Evolutionary conservation across 1,140 invertebrate species (phyloP).

Genomic region (Prorops nasuta): DNA sequence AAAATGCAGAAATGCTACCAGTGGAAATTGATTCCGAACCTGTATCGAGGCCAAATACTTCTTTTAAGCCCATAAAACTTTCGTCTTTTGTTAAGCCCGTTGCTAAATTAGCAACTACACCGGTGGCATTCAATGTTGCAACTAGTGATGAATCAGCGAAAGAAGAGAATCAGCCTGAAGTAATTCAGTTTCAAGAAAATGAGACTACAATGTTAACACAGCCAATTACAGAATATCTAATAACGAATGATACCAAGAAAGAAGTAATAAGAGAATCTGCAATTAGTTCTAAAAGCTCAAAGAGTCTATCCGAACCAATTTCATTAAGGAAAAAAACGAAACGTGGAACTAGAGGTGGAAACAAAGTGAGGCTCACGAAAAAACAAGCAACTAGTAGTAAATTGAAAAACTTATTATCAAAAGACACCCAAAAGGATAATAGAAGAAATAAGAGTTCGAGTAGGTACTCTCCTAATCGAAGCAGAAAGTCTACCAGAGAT

Average conservation of each 20-base stretch:
- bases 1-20: slow-evolving; percentile 38
- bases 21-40: neutral
- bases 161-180: slow-evolving; percentile 7
- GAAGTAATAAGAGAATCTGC: neutral
- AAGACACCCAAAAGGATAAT: no score
- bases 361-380: no score
- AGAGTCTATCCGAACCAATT: no score
- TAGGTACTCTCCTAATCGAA: no score
- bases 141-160: slow-evolving; percentile 22
- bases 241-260: neutral
- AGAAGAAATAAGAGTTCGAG: no score
- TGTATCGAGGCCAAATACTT: slow-evolving; percentile 3
- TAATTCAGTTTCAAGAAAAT: neutral
- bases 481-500: no score
- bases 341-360: no score
- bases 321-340: neutral
- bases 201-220: neutral
- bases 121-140: slow-evolving; percentile 5
- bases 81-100: slow-evolving; percentile 15
- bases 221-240: neutral
- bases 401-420: no score
- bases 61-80: slow-evolving; percentile 40
- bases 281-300: no score
- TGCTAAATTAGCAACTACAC: slow-evolving; percentile 19
- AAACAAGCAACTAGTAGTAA: no score